Conservation (phyloP, 2,888 invertebrate species). For the Cheilosia grossa region DNA sequence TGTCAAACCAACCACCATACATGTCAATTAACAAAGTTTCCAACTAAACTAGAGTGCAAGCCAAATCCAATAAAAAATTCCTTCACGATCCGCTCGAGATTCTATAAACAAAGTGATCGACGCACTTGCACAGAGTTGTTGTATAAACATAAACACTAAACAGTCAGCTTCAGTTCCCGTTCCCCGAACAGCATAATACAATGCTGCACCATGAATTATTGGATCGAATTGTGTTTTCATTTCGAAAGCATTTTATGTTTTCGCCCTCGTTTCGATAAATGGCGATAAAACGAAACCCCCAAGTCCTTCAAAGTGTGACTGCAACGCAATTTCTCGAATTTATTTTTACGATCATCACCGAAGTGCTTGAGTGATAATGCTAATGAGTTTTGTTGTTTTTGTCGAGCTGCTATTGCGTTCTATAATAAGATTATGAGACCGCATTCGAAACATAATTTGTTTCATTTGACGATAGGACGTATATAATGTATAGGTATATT, state of each 20-base stretch:
- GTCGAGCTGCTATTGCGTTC: conserved; percentile 11
- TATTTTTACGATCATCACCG: conserved; percentile 47
- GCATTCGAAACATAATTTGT: conserved; percentile 14
- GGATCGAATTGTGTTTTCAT: conserved; percentile 32
- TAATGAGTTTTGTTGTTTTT: conserved; percentile 42
- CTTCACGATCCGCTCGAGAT: conserved; percentile 36
- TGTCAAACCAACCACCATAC: conserved; percentile 40
- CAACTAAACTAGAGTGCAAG: conserved; percentile 19
- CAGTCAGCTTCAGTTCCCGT: no score
- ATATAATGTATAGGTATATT: neutral
- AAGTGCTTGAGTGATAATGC: conserved; percentile 60
- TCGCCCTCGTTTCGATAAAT: conserved; percentile 54
- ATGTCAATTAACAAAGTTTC: conserved; percentile 48
- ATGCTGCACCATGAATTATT: conserved; percentile 27
- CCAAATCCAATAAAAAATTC: conserved; percentile 22
- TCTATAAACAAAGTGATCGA: conserved; percentile 45
- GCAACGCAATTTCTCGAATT: conserved; percentile 39
- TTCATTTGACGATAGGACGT: neutral
- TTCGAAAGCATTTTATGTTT: conserved; percentile 50
- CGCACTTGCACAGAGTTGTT: neutral
- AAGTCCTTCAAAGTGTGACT: conserved; percentile 53
- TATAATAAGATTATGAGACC: conserved; percentile 5
- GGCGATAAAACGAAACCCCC: conserved; percentile 41
- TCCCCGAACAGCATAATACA: no score
- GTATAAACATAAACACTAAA: no score